Evolutionary conservation across 2,113 vertebrate species (phyloP).

Genomic region (Albula glossodonta): DNA sequence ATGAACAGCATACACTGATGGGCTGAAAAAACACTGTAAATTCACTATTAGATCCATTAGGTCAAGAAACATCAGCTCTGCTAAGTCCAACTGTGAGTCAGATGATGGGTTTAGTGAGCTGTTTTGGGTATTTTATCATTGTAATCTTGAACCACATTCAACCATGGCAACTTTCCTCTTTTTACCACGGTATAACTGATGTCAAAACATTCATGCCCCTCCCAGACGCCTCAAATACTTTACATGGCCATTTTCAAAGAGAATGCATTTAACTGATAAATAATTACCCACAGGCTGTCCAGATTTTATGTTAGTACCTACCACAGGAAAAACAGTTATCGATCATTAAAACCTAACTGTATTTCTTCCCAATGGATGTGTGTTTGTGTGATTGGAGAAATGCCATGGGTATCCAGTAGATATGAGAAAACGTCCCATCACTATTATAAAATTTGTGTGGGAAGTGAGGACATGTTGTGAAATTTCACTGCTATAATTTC

Average conservation of each 20-base stretch:
- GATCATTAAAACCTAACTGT: constrained; percentile 43
- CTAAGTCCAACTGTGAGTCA: neutral
- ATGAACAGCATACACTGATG: neutral
- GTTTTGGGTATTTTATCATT: neutral
- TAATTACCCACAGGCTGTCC: constrained; percentile 46
- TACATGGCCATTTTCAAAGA: neutral
- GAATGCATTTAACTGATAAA: constrained; percentile 40
- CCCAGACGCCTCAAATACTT: neutral
- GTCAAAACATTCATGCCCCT: neutral
- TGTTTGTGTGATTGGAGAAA: constrained; percentile 28
- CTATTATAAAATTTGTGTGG: neutral
- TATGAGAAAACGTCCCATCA: neutral
- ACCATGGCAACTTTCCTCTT: neutral
- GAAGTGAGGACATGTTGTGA: constrained; percentile 6
- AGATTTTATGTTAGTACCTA: constrained; percentile 53
- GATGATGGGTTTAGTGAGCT: neutral
- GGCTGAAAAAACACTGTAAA: neutral
- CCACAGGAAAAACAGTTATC: constrained; percentile 45
- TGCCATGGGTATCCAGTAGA: neutral
- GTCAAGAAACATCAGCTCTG: no score
- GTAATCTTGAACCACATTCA: neutral
- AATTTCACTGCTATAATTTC: neutral
- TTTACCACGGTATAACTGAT: neutral
- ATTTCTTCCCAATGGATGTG: constrained; percentile 4
- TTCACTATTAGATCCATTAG: no score